Conservation (phyloP, 2,797 vertebrate species). For the Zenarchopterus dispar region DNA sequence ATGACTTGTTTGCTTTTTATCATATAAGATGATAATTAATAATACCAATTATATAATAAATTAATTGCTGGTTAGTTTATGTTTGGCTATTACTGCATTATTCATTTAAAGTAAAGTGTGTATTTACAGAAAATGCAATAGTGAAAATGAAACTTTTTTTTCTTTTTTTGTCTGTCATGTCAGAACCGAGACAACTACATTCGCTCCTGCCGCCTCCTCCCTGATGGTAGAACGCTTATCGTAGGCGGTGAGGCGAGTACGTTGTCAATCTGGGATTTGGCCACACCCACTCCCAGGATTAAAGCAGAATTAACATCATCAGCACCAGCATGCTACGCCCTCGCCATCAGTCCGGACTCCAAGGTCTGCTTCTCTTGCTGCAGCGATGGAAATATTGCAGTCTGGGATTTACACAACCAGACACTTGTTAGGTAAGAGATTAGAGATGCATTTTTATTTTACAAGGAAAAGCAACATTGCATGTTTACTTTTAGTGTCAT, state of each 20-base stretch:
- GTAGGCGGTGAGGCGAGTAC: slow-evolving; percentile 97
- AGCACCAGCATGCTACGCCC: slow-evolving; percentile 93
- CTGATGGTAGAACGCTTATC: slow-evolving; percentile 93
- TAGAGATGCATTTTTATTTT: slow-evolving; percentile 3
- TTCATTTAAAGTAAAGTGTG: too few relatives aligned
- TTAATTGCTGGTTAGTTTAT: too few relatives aligned
- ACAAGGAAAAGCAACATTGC: neutral
- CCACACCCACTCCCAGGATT: slow-evolving; percentile 93
- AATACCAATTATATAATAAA: too few relatives aligned
- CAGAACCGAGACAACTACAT: slow-evolving; percentile 98
- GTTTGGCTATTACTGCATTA: too few relatives aligned
- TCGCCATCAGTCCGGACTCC: slow-evolving; percentile 97
- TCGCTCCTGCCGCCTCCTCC: slow-evolving; percentile 95
- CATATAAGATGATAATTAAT: too few relatives aligned
- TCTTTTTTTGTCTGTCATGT: slow-evolving; percentile 1
- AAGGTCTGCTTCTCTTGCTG: slow-evolving; percentile 99
- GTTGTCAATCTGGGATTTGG: slow-evolving; percentile 96
- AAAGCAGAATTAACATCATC: slow-evolving; percentile 96
- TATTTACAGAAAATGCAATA: too few relatives aligned
- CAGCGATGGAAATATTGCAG: slow-evolving; percentile 95
- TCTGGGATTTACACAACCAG: slow-evolving; percentile 98
- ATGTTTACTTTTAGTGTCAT: neutral
- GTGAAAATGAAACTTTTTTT: too few relatives aligned
- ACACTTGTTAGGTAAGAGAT: slow-evolving; percentile 90
- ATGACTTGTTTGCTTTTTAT: too few relatives aligned